These are phyloP conservation scores for Xenotilapia longispinis DNA, from an alignment of 2,113 vertebrate genomes.

Conservation along the genomic window DNA sequence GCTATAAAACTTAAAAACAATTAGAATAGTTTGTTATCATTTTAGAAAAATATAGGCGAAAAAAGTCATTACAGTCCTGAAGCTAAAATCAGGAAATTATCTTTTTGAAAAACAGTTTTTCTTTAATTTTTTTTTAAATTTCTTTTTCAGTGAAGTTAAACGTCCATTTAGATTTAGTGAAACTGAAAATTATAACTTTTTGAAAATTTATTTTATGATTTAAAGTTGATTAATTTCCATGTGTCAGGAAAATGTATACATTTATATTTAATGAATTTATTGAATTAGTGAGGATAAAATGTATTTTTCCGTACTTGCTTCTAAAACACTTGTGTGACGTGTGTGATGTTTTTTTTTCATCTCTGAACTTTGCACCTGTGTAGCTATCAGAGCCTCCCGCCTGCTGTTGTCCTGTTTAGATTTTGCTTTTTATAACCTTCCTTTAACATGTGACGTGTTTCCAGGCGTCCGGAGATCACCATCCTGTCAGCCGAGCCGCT, in stretches of 20 bases:
- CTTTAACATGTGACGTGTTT: neutral
- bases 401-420: neutral
- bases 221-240: neutral
- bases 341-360: accelerated
- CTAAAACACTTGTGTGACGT: accelerated
- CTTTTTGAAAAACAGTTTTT: neutral
- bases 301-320: accelerated
- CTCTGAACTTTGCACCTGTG: neutral
- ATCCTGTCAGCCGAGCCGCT: constrained; percentile 92
- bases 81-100: neutral
- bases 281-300: neutral
- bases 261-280: neutral
- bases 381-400: accelerated
- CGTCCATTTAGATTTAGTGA: accelerated
- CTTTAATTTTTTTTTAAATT: accelerated
- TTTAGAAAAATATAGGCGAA: neutral
- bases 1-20: neutral
- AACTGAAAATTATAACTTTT: neutral
- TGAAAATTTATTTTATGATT: neutral
- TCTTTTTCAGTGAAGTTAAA: neutral
- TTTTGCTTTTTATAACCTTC: neutral
- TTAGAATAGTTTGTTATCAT: neutral
- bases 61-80: neutral
- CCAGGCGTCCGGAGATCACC: constrained; percentile 93
- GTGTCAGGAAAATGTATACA: neutral